These are phyloP conservation scores for Limonius californicus DNA, from an alignment of 1,140 invertebrate species.

Conservation along the genomic window DNA sequence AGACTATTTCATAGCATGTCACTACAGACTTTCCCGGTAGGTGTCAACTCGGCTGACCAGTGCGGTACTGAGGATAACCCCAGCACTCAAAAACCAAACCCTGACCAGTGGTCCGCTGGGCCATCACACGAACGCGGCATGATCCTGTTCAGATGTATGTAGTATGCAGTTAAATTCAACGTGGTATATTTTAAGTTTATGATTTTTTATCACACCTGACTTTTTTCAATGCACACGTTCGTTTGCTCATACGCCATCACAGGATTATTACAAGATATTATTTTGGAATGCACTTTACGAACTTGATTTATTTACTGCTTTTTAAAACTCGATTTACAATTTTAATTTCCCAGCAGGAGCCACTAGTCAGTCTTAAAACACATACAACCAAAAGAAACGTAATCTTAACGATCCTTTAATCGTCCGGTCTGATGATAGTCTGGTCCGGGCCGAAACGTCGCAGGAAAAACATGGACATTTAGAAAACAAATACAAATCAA, in stretches of 20 bases:
- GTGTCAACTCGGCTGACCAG: constrained; percentile 35
- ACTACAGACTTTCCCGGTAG: constrained; percentile 43
- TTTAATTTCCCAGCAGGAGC: too few relatives aligned
- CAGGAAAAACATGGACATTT: too few relatives aligned
- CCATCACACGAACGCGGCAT: constrained; percentile 31
- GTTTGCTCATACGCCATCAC: neutral
- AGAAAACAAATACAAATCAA: too few relatives aligned
- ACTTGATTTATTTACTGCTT: too few relatives aligned
- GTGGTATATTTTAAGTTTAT: constrained; percentile 33
- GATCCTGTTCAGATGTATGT: constrained; percentile 39
- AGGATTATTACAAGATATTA: neutral
- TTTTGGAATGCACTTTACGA: neutral
- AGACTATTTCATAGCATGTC: constrained; percentile 45
- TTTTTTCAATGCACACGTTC: constrained; percentile 28
- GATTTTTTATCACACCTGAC: constrained; percentile 39
- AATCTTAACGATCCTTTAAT: constrained; percentile 11
- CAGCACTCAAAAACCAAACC: neutral
- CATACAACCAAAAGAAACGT: neutral
- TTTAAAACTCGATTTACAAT: too few relatives aligned
- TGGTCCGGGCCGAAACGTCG: too few relatives aligned
- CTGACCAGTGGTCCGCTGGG: constrained; percentile 19
- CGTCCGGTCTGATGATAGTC: neutral
- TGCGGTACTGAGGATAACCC: neutral
- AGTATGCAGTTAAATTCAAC: constrained; percentile 41
- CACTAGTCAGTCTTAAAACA: too few relatives aligned